Conservation (phyloP, 2,113 vertebrate species). For the Chaetodon trifascialis region DNA sequence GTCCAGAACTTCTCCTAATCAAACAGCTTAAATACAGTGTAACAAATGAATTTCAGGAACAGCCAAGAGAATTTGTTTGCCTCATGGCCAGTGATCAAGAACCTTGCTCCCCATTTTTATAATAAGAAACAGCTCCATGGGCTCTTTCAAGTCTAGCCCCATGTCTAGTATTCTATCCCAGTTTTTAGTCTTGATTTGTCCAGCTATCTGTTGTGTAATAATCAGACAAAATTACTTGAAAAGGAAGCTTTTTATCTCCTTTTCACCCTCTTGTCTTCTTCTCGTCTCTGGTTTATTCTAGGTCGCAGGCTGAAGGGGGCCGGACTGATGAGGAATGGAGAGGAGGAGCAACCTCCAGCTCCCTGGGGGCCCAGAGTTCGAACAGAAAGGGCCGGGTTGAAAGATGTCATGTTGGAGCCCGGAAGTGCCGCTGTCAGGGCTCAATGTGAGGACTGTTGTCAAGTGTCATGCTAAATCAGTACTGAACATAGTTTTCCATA, state of each 20-base stretch:
- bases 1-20: conserved; percentile 40
- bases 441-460: conserved; percentile 50
- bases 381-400: conserved; percentile 48
- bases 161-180: background rate
- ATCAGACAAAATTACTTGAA: conserved; percentile 18
- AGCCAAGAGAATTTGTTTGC: background rate
- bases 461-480: background rate
- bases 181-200: background rate
- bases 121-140: conserved; percentile 12
- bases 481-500: background rate
- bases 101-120: conserved; percentile 27
- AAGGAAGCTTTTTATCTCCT: background rate
- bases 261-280: background rate
- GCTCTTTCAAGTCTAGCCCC: background rate
- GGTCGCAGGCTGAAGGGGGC: conserved; percentile 78
- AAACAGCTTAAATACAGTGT: conserved; percentile 43
- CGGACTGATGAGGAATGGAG: conserved; percentile 53
- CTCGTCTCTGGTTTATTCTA: conserved; percentile 38
- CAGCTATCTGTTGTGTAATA: background rate
- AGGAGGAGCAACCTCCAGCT: conserved; percentile 57
- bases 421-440: conserved; percentile 36
- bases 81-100: background rate
- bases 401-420: conserved; percentile 29
- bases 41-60: conserved; percentile 45
- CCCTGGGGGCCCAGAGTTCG: conserved; percentile 51